Percentiles rank a stretch among this genome's conserved stretches.
Conservation (phyloP, 2,797 vertebrate genomes). For the Halcyon badia region DNA sequence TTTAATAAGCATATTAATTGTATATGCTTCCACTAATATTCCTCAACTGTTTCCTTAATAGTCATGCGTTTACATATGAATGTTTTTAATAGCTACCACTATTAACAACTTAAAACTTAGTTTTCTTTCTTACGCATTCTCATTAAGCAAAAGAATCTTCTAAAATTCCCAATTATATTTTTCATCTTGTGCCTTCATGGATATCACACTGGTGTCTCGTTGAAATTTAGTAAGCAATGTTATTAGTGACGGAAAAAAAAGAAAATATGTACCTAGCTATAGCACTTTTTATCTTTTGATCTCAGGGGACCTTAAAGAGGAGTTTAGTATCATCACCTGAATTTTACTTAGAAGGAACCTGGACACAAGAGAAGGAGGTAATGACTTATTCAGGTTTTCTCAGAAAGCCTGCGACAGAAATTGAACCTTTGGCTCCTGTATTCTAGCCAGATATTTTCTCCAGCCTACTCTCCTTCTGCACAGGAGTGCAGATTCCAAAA, state of each 20-base stretch:
- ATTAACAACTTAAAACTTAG: not conserved
- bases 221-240: not conserved
- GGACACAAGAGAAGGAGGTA: not conserved
- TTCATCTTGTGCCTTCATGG: not conserved
- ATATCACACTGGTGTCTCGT: not conserved
- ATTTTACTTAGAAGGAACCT: slow-evolving; percentile 19
- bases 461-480: slow-evolving; percentile 58
- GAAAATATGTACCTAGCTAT: not conserved
- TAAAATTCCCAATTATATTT: not conserved
- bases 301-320: not conserved
- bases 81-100: not conserved
- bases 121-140: not conserved
- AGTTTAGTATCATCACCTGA: slow-evolving; percentile 1
- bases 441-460: slow-evolving; percentile 41
- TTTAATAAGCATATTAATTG: not conserved
- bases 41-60: not conserved
- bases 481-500: slow-evolving; percentile 34
- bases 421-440: slow-evolving; percentile 33
- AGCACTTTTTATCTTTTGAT: not conserved
- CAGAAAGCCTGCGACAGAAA: slow-evolving; percentile 33
- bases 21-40: not conserved
- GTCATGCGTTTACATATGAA: not conserved
- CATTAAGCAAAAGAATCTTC: not conserved
- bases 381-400: slow-evolving; percentile 44
- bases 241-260: not conserved